These are phyloP conservation scores for Tricholaema leucomelas DNA, from an alignment of 2,113 vertebrate genomes.

Conservation along the genomic window DNA sequence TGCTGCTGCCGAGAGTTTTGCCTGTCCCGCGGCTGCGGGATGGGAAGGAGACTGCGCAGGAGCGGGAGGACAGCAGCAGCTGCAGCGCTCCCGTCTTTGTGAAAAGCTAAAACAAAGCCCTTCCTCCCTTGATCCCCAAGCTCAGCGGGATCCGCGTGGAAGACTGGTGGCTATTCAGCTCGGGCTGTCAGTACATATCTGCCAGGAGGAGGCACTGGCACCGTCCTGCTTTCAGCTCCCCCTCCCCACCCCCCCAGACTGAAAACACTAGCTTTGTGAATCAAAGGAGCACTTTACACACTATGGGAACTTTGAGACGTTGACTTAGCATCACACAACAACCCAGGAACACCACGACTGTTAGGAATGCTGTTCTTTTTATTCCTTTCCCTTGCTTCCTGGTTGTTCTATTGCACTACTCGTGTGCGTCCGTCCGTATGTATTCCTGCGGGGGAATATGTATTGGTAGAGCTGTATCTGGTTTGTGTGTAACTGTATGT, in stretches of 20 bases:
- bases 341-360: slow-evolving; percentile 37
- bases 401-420: slow-evolving; percentile 60
- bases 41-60: neutral
- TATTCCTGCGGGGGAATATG: slow-evolving; percentile 39
- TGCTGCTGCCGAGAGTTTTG: neutral
- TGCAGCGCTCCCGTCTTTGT: neutral
- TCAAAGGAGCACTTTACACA: slow-evolving; percentile 81
- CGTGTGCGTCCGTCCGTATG: slow-evolving; percentile 52
- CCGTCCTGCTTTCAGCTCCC: slow-evolving; percentile 32
- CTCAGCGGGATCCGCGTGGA: neutral
- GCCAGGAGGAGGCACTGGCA: neutral
- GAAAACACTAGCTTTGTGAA: slow-evolving; percentile 75
- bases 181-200: neutral
- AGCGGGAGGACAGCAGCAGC: neutral
- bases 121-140: neutral
- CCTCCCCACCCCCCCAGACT: neutral
- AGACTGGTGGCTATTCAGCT: neutral
- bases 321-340: slow-evolving; percentile 28
- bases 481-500: slow-evolving; percentile 60
- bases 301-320: slow-evolving; percentile 35
- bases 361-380: slow-evolving; percentile 48
- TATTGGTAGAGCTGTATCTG: slow-evolving; percentile 49
- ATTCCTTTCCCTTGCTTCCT: slow-evolving; percentile 58
- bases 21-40: neutral
- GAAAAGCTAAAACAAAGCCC: slow-evolving; percentile 11